Base-by-base conservation (phyloP, 2,113 vertebrate genomes). In the Oryzias javanicus region DNA sequence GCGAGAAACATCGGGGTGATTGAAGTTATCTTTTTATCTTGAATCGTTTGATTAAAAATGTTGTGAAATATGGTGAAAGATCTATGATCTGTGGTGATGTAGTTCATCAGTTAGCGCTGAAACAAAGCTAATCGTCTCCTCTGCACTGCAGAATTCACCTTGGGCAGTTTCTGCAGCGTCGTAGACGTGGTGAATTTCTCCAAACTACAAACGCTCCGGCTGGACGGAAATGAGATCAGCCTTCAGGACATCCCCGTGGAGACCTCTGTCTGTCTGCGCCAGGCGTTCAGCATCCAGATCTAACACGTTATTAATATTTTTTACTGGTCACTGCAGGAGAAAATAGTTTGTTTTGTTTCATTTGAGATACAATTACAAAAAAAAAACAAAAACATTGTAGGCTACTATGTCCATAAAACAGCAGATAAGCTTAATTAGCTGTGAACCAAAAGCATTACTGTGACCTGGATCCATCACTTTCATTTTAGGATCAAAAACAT, bases 151-250 rank as follows among this genome's bases (percentile, higher is more conserved):
- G 97, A 99, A 80, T 98, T 98, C 86, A 94, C 94, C 65, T 78
- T 98, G 89, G 94, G 93, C 66, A 98, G 96, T 55, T 97, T 99
- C 91, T 99, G 97, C 89, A 91, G 81, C 14, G 55, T 92, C 42
- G 88, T 94, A 74, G 94, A 98, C 0, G 87, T 96, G 51, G 86
- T 91, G 80, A 97, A 93, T 86, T 98, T 95, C 92, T 98, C 96
- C 49, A 92, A 89, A 73, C 94, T 99, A 49, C 90, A 74, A 81
- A 94, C 95, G 6, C 86, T 99, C 82, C 93, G 96, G 20, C 90
- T 99, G 55, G 96, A 98, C 0, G 96, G 95, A 1, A 99, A 99
- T 2, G 92, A 92, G 72, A 92, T 99, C 76, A 81, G 89, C 35
- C 64, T 63, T 2, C 83, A 87, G 10, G 92, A 94, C 1, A 74